phyloP scores from a whole-genome alignment of 2,113 vertebrate species.

The Morphnarchus princeps region DNA sequence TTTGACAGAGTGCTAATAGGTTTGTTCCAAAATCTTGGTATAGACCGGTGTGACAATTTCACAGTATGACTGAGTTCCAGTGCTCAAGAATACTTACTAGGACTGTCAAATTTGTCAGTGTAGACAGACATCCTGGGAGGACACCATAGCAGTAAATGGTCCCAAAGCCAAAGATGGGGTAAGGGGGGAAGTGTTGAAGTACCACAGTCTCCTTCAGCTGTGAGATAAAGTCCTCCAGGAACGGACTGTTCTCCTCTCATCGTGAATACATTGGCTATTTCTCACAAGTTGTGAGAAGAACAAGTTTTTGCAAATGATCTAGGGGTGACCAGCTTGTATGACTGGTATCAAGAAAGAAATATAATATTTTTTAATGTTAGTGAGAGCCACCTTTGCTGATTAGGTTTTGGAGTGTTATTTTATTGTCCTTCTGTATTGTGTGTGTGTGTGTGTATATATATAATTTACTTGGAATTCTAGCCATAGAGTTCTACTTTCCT shows the following conservation, averaged over 20 bases:
- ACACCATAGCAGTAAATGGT: rapidly evolving
- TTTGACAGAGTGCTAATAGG: rapidly evolving
- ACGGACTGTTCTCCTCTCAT: rapidly evolving
- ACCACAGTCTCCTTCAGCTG: background rate
- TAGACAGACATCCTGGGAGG: background rate
- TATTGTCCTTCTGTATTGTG: background rate
- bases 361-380: background rate
- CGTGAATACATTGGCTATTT: background rate
- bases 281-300: background rate
- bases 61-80: rapidly evolving
- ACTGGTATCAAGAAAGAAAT: background rate
- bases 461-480: background rate
- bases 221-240: background rate
- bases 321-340: background rate
- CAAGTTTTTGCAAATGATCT: background rate
- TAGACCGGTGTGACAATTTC: rapidly evolving
- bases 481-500: rapidly evolving
- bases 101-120: background rate
- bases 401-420: background rate
- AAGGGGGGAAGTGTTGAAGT: background rate
- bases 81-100: background rate
- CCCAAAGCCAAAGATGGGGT: background rate
- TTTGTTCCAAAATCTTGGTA: background rate
- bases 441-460: too few species aligned
- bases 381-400: background rate